These are phyloP conservation scores for Parthenolecanium corni DNA, from an alignment of 2,888 invertebrate species.

Conservation along the genomic window DNA sequence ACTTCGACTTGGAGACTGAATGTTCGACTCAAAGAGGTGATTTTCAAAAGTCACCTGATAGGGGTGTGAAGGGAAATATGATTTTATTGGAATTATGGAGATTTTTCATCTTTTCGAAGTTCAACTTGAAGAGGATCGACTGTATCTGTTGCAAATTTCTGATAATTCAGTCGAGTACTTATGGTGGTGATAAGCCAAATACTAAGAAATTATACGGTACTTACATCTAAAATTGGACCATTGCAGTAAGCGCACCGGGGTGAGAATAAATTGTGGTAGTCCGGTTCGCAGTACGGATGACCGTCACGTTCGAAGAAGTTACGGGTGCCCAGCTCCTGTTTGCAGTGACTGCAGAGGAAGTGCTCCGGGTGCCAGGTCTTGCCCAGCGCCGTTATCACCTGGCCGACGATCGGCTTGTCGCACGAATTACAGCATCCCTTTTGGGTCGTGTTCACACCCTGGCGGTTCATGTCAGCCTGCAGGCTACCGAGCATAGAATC, in stretches of 20 bases:
- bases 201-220: no score
- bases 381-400: conserved; percentile 90
- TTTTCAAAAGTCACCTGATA: no score
- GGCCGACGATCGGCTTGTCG: conserved; percentile 95
- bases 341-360: conserved; percentile 95
- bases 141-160: no score
- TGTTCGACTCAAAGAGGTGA: no score
- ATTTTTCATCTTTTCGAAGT: no score
- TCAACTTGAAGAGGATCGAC: no score
- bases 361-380: conserved; percentile 99
- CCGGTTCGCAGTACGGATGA: conserved; percentile 93
- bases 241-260: conserved; percentile 98
- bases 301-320: conserved; percentile 98
- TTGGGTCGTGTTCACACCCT: conserved; percentile 96
- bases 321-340: conserved; percentile 87
- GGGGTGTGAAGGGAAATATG: no score
- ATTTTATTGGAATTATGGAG: no score
- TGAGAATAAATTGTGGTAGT: conserved; percentile 97
- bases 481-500: conserved; percentile 87
- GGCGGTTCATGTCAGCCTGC: conserved; percentile 95
- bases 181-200: no score
- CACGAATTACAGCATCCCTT: conserved; percentile 99
- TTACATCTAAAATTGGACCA: conserved; percentile 95
- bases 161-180: no score
- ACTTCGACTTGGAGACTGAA: no score